Conservation (phyloP, 2,888 invertebrate genomes). For the Thereva unica region DNA sequence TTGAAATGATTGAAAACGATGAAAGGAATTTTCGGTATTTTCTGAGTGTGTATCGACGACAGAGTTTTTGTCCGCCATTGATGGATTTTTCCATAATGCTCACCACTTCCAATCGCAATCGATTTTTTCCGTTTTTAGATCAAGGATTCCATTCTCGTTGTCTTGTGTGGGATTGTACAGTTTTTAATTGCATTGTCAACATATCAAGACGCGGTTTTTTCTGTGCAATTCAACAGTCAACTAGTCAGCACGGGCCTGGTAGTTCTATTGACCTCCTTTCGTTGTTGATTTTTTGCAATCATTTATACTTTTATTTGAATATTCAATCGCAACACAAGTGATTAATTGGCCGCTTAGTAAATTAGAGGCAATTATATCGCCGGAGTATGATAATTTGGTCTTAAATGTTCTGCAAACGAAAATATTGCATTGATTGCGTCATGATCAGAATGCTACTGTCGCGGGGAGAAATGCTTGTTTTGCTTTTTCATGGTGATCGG, state of each 20-base stretch:
- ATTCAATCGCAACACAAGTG: neutral
- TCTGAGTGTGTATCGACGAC: neutral
- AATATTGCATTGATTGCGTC: too few relatives aligned
- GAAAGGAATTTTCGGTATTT: constrained; percentile 15
- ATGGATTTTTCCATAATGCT: too few relatives aligned
- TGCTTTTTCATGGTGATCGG: too few relatives aligned
- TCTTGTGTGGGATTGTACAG: constrained; percentile 12
- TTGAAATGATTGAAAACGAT: constrained; percentile 13
- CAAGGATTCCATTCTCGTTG: constrained; percentile 18
- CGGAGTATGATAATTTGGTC: too few relatives aligned
- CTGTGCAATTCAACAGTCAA: neutral
- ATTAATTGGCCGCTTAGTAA: too few relatives aligned
- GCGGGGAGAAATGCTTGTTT: too few relatives aligned
- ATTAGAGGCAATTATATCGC: too few relatives aligned
- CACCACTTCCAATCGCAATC: neutral
- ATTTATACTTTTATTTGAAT: constrained; percentile 5
- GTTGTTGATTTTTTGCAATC: neutral
- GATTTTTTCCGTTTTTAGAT: neutral
- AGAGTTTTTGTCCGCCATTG: neutral
- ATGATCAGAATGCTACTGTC: too few relatives aligned
- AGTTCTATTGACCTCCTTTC: constrained; percentile 23
- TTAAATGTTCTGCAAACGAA: too few relatives aligned
- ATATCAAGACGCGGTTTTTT: constrained; percentile 9
- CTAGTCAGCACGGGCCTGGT: neutral
- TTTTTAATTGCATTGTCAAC: constrained; percentile 26